These are phyloP conservation scores for Denticeps clupeoides DNA, from an alignment of 2,797 vertebrate species.

Conservation along the genomic window DNA sequence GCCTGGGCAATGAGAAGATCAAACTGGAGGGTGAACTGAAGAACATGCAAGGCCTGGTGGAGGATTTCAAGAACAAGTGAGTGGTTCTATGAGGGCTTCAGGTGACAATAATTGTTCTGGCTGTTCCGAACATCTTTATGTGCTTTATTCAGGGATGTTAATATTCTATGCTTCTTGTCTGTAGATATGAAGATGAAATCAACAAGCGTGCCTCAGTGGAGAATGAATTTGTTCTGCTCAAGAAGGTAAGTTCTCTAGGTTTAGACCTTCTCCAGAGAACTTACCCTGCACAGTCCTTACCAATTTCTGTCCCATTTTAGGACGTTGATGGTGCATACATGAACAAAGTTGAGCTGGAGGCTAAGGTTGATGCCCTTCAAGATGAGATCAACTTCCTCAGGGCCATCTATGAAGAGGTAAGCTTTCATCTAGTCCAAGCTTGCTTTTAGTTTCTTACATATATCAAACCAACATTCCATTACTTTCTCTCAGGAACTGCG, in stretches of 20 bases:
- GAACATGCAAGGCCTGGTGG: slow-evolving; percentile 56
- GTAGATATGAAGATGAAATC: slow-evolving; percentile 88
- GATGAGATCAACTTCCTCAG: slow-evolving; percentile 78
- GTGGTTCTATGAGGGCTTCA: too few relatives aligned
- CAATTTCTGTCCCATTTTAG: slow-evolving; percentile 43
- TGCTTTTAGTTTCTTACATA: too few relatives aligned
- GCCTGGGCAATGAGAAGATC: slow-evolving; percentile 52
- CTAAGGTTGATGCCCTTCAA: slow-evolving; percentile 56
- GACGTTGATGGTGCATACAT: slow-evolving; percentile 77
- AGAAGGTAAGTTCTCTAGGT: slow-evolving; percentile 68
- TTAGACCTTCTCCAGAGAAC: too few relatives aligned
- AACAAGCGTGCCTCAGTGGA: slow-evolving; percentile 73
- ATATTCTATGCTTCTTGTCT: slow-evolving; percentile 2
- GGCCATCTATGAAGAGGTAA: slow-evolving; percentile 67
- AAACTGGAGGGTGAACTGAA: slow-evolving; percentile 58
- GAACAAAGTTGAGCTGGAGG: slow-evolving; percentile 70
- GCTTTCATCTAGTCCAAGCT: too few relatives aligned
- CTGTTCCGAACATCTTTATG: neutral
- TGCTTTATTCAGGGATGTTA: neutral
- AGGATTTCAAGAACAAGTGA: slow-evolving; percentile 60
- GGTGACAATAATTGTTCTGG: neutral
- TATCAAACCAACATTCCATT: neutral
- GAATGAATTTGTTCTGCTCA: slow-evolving; percentile 81
- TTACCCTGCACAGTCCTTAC: too few relatives aligned
- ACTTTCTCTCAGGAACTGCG: slow-evolving; percentile 47